Conservation (phyloP, 2,113 vertebrate genomes). For the Equus przewalskii region DNA sequence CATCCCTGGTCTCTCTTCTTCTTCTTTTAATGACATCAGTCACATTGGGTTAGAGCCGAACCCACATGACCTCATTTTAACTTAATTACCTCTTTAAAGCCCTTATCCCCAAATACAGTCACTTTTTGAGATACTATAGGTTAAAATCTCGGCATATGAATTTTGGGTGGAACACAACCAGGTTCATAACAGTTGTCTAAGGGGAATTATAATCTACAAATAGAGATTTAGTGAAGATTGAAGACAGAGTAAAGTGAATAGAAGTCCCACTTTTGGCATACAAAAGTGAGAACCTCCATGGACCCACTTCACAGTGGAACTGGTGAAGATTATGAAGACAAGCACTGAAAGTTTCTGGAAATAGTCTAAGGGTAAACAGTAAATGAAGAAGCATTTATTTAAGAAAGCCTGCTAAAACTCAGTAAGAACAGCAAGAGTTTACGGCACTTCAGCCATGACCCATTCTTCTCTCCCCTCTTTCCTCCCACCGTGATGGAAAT, state of each 20-base stretch:
- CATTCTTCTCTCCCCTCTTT: neutral
- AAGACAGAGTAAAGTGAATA: neutral
- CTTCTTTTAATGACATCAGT: neutral
- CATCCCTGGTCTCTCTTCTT: neutral
- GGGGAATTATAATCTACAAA: neutral
- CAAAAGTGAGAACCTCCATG: neutral
- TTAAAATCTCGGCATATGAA: neutral
- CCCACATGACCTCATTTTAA: neutral
- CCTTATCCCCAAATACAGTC: neutral
- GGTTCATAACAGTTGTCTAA: neutral
- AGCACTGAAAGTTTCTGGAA: neutral
- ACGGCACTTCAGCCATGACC: neutral
- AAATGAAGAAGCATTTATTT: neutral
- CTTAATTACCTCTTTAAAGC: neutral
- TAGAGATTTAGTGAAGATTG: neutral
- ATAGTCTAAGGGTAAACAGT: neutral
- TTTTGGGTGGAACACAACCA: neutral
- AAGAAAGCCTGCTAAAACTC: neutral
- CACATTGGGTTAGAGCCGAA: neutral
- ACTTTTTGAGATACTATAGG: neutral
- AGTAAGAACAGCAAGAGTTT: neutral
- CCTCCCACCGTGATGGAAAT: neutral
- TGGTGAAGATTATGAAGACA: neutral
- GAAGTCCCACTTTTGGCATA: neutral
- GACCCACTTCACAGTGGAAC: neutral